Conservation (phyloP, 2,113 vertebrate species). For the Scophthalmus maximus region DNA sequence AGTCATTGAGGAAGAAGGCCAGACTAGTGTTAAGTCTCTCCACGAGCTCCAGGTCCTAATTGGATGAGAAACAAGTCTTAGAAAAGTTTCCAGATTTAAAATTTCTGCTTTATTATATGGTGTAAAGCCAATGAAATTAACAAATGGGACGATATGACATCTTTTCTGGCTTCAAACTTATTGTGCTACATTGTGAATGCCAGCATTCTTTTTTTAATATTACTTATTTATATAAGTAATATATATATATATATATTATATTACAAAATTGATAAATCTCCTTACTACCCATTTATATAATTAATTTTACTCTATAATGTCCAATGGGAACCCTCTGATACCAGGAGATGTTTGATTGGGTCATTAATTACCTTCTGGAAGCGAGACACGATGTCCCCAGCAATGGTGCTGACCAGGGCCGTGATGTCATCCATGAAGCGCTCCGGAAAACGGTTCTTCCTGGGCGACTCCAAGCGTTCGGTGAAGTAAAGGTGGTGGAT, state of each 20-base stretch:
- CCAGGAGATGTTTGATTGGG: not conserved
- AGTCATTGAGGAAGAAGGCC: conserved; percentile 96
- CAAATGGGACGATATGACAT: too few relatives aligned
- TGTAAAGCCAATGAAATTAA: not conserved
- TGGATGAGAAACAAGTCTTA: conserved; percentile 41
- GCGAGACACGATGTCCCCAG: conserved; percentile 92
- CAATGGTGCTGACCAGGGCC: conserved; percentile 96
- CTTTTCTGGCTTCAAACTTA: not conserved
- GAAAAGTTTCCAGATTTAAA: too few relatives aligned
- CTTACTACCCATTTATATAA: too few relatives aligned
- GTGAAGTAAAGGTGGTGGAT: conserved; percentile 98
- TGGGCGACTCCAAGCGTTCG: conserved; percentile 92
- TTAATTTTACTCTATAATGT: too few relatives aligned
- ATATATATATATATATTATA: too few relatives aligned
- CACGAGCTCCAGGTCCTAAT: conserved; percentile 95
- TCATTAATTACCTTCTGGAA: conserved; percentile 92
- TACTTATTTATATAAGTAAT: not conserved
- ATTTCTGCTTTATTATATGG: not conserved
- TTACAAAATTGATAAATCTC: too few relatives aligned
- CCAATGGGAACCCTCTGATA: not conserved
- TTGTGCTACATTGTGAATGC: not conserved
- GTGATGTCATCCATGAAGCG: conserved; percentile 98
- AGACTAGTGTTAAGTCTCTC: conserved; percentile 97
- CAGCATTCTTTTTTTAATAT: too few relatives aligned
- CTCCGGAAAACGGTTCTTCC: conserved; percentile 97